A percentile compares a stretch with the other conserved stretches of the same genome.
phyloP scores from a whole-genome alignment of 2,113 vertebrate genomes.

The Cyanocitta stelleri region DNA sequence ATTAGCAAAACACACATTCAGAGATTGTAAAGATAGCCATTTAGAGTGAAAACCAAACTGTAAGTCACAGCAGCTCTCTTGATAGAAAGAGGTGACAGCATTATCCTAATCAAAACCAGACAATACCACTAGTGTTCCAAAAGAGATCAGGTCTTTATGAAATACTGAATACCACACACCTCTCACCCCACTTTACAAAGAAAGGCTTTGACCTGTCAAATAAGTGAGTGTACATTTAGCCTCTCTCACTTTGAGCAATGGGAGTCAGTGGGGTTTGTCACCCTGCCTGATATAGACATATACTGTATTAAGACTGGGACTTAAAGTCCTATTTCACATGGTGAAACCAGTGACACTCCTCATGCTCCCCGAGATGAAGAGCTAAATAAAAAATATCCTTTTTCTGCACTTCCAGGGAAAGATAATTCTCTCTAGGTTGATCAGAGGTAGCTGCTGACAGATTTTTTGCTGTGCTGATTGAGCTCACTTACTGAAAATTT shows the following conservation, averaged over 20 bases:
- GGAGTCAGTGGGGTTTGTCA: neutral
- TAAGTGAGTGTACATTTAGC: neutral
- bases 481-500: neutral
- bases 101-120: neutral
- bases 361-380: neutral
- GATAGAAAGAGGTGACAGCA: neutral
- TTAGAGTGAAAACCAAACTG: neutral
- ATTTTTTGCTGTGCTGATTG: neutral
- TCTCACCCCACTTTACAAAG: neutral
- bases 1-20: neutral
- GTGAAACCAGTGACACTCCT: neutral
- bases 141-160: neutral
- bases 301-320: neutral
- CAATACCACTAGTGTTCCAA: neutral
- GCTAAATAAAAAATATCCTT: neutral
- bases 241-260: neutral
- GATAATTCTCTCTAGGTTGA: neutral
- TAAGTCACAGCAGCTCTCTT: neutral
- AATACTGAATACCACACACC: neutral
- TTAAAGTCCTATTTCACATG: neutral
- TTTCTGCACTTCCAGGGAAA: neutral
- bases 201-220: neutral
- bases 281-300: no score
- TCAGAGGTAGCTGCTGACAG: neutral
- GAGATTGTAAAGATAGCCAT: neutral